Evolutionary conservation across 2,113 vertebrate genomes (phyloP), one percentile per base, ranked within the genome.

Genomic region (Oryzias woworae): DNA sequence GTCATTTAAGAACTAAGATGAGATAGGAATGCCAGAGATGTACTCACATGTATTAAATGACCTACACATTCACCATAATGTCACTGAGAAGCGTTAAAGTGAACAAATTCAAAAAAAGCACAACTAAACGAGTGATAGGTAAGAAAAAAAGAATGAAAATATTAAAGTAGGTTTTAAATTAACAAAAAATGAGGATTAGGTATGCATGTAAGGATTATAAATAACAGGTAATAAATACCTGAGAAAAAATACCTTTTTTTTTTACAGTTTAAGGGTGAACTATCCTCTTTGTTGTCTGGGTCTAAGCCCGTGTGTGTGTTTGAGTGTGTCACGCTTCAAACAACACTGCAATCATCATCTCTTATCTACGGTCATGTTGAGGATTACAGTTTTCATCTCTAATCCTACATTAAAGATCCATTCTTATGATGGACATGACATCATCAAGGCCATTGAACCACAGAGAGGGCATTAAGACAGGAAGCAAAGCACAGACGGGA

Each of bases 321-420:
- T 60, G 68, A 28, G 41, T 60, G 75, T 78, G 87, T 80, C 68
- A 62, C 66, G 82, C 66, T 77, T 86, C 66, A 78, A 75, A 87
- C 77, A 87, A 83, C 79, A 68, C 70, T 75, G 75, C 75, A 88
- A 85, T 90, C 85, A 87, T 78, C 79, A 81, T 82, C 85, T 82
- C 74, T 83, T 85, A 85, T 86, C 86, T 85, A 77, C 77, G 58
- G 71, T 82, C 87, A 87, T 86, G 82, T 85, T 44, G 83, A 62
- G 86, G 88, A 91, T 89, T 89, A 89, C 83, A 85, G 84, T 84
- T 87, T 89, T 88, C 73, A 85, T 83, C 78, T 58, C 78, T 91
- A 91, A 91, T 92, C 89, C 81, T 77, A 87, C 88, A 91, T 89
- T 90, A 83, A 82, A 84, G 82, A 85, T 80, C 86, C 73, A 85